Percentiles rank a stretch among this genome's conserved stretches.
phyloP scores from a whole-genome alignment of 2,888 invertebrate species.

The Hyalella azteca region DNA sequence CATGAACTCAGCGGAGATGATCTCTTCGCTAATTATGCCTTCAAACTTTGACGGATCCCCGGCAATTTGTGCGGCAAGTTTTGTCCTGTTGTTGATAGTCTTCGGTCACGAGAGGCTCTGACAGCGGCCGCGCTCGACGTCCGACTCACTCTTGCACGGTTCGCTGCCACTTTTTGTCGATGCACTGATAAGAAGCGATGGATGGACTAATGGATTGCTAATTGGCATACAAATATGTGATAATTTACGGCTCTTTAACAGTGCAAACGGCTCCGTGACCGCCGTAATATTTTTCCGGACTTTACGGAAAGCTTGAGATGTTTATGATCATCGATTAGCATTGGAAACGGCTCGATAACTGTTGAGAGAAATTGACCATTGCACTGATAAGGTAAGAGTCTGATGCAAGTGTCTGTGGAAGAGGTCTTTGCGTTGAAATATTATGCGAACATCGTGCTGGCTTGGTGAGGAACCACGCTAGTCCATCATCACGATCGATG shows the following conservation, averaged over 20 bases:
- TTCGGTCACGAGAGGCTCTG: constrained; percentile 17
- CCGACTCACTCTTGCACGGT: background rate
- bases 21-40: constrained; percentile 32
- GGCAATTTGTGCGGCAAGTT: constrained; percentile 30
- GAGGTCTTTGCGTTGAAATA: constrained; percentile 7
- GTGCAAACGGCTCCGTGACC: constrained; percentile 25
- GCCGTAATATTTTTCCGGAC: constrained; percentile 16
- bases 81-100: constrained; percentile 30
- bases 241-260: constrained; percentile 35
- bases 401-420: constrained; percentile 5
- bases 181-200: constrained; percentile 36
- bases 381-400: constrained; percentile 18
- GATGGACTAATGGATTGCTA: constrained; percentile 37
- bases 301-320: constrained; percentile 22
- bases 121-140: background rate
- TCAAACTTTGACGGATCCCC: constrained; percentile 22
- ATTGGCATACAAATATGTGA: constrained; percentile 36
- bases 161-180: constrained; percentile 23
- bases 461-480: background rate
- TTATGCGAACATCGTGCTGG: background rate
- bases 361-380: constrained; percentile 35
- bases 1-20: constrained; percentile 33
- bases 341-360: constrained; percentile 16
- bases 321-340: constrained; percentile 32
- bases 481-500: background rate